Evolutionary conservation across 2,113 vertebrate genomes (phyloP), one percentile per base, ranked within the genome.

Genomic region (Seriola quinqueradiata): DNA sequence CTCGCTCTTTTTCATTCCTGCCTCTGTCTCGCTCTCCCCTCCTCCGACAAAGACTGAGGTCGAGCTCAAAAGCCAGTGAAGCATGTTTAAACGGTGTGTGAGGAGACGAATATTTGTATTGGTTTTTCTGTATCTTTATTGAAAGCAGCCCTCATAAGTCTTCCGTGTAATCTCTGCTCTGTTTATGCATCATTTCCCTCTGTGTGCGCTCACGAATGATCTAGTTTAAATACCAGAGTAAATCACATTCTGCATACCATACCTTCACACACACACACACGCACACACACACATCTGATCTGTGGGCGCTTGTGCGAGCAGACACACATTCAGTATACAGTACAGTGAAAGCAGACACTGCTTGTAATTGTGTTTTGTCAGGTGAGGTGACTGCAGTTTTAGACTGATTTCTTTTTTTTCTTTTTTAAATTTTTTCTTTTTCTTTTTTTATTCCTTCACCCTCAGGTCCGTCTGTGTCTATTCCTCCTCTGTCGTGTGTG

Each of bases 141-240:
- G 85, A 89, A 91, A 91, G 85, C 73, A 32, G 63, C 81, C 66
- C 83, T 87, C 87, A 76, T 85, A 85, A 92, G 84, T 92, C 77
- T 79, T 57, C 65, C 3, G 57, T 90, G 90, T 92, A 90, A 91
- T 93, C 89, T 90, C 82, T 60, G 73, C 90, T 83, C 79, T 87
- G 84, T 94, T 93, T 89, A 81, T 87, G 91, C 87, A 88, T 90
- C 86, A 91, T 93, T 90, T 89, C 89, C 85, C 46, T 84, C 75
- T 79, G 80, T 87, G 86, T 84, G 77, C 81, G 48, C 68, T 84
- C 85, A 50, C 70, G 86, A 86, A 81, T 85, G 84, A 83, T 89
- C 90, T 67, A 59, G 77, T 87, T 81, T 88, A 90, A 94, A 93
- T 81, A 87, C 90, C 88, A 79, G 81, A 85, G 82, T 80, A 88